Percentiles rank a stretch among this genome's conserved stretches.
These are phyloP conservation scores for Spea hammondii DNA, from an alignment of 2,797 vertebrate species.

Conservation along the genomic window DNA sequence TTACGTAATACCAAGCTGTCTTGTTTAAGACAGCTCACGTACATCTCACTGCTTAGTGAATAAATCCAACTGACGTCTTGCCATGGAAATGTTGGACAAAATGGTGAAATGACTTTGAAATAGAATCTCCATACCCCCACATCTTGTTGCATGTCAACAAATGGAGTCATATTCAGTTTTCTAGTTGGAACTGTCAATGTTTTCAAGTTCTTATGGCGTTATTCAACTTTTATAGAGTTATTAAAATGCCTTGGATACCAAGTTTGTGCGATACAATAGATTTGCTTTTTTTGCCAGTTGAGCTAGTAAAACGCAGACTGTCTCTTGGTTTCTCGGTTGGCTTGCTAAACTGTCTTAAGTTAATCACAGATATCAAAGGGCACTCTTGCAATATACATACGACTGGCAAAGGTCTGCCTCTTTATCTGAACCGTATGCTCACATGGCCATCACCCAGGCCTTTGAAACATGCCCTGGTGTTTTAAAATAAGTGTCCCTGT, in stretches of 20 bases:
- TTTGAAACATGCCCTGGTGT: background rate
- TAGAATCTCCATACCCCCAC: too few species aligned
- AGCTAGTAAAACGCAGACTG: background rate
- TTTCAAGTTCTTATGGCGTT: too few species aligned
- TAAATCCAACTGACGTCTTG: too few species aligned
- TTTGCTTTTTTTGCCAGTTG: background rate
- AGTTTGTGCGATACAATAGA: background rate
- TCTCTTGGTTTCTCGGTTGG: background rate
- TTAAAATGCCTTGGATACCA: background rate
- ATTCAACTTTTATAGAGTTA: background rate
- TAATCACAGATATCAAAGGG: constrained; percentile 2
- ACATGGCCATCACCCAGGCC: background rate
- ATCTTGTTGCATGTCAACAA: too few species aligned
- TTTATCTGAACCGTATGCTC: background rate
- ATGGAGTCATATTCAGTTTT: background rate
- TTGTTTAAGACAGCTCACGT: too few species aligned
- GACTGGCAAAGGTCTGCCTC: background rate
- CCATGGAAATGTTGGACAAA: too few species aligned
- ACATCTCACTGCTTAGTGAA: too few species aligned
- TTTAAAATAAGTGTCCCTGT: background rate
- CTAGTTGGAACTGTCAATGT: background rate
- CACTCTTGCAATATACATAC: background rate
- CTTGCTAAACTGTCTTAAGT: background rate
- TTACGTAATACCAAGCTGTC: too few species aligned
- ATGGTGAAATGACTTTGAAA: too few species aligned